Base-by-base conservation (phyloP, 2,797 vertebrate genomes). In the Coregonus ussuriensis region DNA sequence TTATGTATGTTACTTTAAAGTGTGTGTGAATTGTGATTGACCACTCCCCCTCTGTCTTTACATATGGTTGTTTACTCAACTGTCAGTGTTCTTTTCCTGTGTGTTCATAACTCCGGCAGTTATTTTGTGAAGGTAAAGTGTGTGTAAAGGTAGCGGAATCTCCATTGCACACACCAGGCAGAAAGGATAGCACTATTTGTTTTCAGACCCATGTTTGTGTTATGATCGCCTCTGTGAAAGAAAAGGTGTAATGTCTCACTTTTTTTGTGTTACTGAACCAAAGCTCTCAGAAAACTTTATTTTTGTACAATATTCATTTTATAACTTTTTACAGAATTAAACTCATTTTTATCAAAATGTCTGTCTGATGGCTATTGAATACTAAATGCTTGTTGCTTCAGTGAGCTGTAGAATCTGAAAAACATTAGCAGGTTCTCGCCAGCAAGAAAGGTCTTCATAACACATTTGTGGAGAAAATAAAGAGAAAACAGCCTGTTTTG, bases 271-370 rank as follows among this genome's bases (percentile, higher is more conserved):
- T 97, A 97, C 95, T 95, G 96, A 98, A 97, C 96, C 97, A 99
- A 99, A 99, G 97, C 96, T 97, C 95, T 97, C 95, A 94, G 97
- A 96, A 98, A 96, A 98, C 96, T 98, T 97, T 99, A 99, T 99
- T 99, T 99, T 99, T 99, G 97, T 99, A 99, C 97, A 96, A 97
- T 99, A 99, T 96, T 95, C 96, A 96, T 99, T 99, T 99, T 99
- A 97, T 99, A 99, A 96, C 96, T 99, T 99, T 99, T 97, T 98
- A 99, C 95, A 95, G 96, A 99, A 99, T 97, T 97, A 99, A 98
- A 95, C 91, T 95, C 93, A 93, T 98, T 99, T 98, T 95, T 97
- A 98, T 96, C 89, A 94, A 93, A 95, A 85, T 83, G 79, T 87
- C 85, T 68, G 29, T 71, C 21, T 54, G 6, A 21, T 51, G 14